Base-by-base conservation (phyloP, 2,113 vertebrate genomes). In the Petromus typicus region DNA sequence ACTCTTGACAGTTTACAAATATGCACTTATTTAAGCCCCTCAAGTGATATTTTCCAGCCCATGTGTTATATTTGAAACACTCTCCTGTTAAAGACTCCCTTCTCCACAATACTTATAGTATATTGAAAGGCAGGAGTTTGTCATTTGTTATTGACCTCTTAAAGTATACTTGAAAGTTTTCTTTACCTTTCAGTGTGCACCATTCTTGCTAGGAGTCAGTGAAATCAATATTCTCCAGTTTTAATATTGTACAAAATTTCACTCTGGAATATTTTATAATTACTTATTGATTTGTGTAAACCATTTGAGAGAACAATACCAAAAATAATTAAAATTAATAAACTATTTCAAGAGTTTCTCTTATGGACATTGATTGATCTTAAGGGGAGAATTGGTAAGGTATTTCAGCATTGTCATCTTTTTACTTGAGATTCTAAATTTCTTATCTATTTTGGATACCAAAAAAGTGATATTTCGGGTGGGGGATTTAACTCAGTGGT, bases 261-360 rank as follows among this genome's bases (percentile, higher is more conserved):
- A 66, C 17, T 67, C 4, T 32, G 30, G 45, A 83, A 67, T 71
- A 17, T 86, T 89, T 37, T 75, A 30, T 91, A 54, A 48, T 64
- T 71, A 43, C 30, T 22, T 20, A 61, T 1, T 75, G 40, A 43
- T 61, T 73, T 80, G 7, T 73, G 17, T 10, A 32, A 59, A 69
- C 4, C 3, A 51, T 25, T 43, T 45, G 56, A 40, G 1, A 61
- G 17, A 73, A 23, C 3, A 37, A 30, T 32, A 57, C 7, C 12
- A 61, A 43, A 89, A 80, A 78, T 71, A 56, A 71, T 8, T 82
- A n/a, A 92, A 90, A 71, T 86, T 82, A 78, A 82, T 76, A 5
- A 86, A 30, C 3, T 10, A 32, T 48, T 76, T 71, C 23, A 73
- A 45, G 34, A 2, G n/a, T 51, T 67, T 82, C 43, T 86, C 63